These are phyloP conservation scores for Lophotriccus pileatus DNA, from an alignment of 2,797 vertebrate genomes.

Conservation along the genomic window DNA sequence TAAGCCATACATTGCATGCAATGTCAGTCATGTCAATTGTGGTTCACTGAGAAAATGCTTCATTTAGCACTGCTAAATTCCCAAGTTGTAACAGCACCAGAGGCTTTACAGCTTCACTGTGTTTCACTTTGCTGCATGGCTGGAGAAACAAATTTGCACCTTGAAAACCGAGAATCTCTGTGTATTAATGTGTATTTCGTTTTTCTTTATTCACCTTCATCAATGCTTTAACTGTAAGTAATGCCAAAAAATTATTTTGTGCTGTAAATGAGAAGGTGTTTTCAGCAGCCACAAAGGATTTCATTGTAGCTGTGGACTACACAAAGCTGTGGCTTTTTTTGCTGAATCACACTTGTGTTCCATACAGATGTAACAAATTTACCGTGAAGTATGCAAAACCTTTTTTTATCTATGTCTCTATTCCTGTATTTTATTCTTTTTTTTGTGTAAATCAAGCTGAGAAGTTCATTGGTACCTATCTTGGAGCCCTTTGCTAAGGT, in stretches of 20 bases:
- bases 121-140: neutral
- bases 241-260: neutral
- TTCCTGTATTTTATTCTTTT: neutral
- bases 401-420: neutral
- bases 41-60: slow-evolving; percentile 4
- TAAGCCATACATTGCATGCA: slow-evolving; percentile 61
- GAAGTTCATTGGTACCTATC: neutral
- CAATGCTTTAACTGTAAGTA: neutral
- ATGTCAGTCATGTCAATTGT: neutral
- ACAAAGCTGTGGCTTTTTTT: neutral
- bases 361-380: neutral
- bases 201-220: neutral
- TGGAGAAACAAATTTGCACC: neutral
- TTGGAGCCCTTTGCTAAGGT: neutral
- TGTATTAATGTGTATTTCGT: neutral
- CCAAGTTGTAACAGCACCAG: neutral
- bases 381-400: neutral
- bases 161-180: neutral
- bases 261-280: neutral
- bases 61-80: neutral
- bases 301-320: neutral
- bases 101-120: neutral
- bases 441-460: neutral
- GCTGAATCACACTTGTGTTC: neutral
- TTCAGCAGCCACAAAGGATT: neutral